phyloP scores from a whole-genome alignment of 2,797 vertebrate species.

The Arnoldichthys spilopterus region DNA sequence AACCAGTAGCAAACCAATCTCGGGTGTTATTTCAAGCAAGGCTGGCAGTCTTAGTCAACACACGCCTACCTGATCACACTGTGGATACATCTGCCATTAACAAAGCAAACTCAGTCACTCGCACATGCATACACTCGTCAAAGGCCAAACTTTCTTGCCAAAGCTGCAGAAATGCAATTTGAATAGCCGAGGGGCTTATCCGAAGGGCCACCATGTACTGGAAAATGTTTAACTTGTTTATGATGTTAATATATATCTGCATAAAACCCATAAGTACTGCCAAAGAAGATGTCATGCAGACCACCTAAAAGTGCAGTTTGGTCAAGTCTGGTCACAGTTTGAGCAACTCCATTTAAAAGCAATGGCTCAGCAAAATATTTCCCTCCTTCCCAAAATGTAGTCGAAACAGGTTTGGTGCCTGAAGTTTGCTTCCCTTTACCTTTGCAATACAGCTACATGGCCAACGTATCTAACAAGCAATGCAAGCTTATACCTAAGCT shows the following conservation, averaged over 20 bases:
- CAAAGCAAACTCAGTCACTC: background rate
- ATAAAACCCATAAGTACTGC: background rate
- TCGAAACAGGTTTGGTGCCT: no score
- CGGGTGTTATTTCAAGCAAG: slow-evolving; percentile 29
- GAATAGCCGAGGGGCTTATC: background rate
- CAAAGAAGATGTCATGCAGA: background rate
- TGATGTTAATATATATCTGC: background rate
- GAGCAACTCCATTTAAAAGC: background rate
- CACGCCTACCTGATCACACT: background rate
- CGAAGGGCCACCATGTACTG: slow-evolving; percentile 2
- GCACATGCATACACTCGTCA: background rate
- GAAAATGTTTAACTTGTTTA: background rate
- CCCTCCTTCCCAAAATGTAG: background rate
- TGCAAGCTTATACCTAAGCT: background rate
- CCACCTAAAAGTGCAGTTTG: background rate
- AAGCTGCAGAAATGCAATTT: slow-evolving; percentile 10
- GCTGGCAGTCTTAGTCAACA: slow-evolving; percentile 4
- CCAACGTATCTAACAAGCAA: no score
- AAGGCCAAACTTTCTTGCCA: background rate
- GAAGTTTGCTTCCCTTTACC: no score
- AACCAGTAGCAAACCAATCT: slow-evolving; percentile 16
- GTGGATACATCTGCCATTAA: slow-evolving; percentile 21
- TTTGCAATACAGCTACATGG: no score
- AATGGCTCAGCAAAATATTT: background rate
- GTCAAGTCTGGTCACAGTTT: background rate